Evolutionary conservation across 2,888 invertebrate genomes (phyloP), one percentile per base, ranked within the genome.

Genomic region (Pycnomerus fuliginosus): DNA sequence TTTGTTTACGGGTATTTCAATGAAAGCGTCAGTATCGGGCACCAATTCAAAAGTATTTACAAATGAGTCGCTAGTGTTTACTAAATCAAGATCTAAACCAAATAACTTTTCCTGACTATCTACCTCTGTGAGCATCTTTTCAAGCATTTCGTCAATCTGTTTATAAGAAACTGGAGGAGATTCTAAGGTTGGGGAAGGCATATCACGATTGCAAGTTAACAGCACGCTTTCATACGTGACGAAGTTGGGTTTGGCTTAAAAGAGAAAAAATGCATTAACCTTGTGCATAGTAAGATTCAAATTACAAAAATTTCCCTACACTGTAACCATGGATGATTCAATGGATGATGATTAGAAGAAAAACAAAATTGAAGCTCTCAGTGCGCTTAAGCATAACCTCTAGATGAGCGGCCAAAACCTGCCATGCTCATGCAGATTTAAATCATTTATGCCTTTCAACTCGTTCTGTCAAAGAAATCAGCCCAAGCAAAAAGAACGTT

Each of bases 111-210:
- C 68, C 53, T 72, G 69, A 43, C 67, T 57, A 35, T 73, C 71
- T 1, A 72, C 71, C 59, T 73, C 71, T n/a, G 56, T 55, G 14
- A 74, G 54, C 69, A 74, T 73, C 38, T 65, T 64, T 35, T 74
- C 72, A 20, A 74, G 54, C 59, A 73, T 69, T 3, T 62, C 67
- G 40, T 73, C 72, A 23, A 74, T 70, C 57, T 74, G 65, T 29
- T 66, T 64, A 41, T 73, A 72, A 13, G 70, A 70, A n/a, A 58
- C 43, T 14, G 33, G 39, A 36, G 36, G 25, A 17, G 27, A 20
- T 20, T 20, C 20, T 20, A 8, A 20, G 16, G 16, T 24, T 16
- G 40, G 35, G 45, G 43, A 38, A 31, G 40, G 45, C 50, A 50
- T 55, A 65, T 64, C 23, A 60, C 61, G 58, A 62, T 62, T 61